Conservation (phyloP, 2,113 vertebrate genomes). For the Podiceps cristatus region DNA sequence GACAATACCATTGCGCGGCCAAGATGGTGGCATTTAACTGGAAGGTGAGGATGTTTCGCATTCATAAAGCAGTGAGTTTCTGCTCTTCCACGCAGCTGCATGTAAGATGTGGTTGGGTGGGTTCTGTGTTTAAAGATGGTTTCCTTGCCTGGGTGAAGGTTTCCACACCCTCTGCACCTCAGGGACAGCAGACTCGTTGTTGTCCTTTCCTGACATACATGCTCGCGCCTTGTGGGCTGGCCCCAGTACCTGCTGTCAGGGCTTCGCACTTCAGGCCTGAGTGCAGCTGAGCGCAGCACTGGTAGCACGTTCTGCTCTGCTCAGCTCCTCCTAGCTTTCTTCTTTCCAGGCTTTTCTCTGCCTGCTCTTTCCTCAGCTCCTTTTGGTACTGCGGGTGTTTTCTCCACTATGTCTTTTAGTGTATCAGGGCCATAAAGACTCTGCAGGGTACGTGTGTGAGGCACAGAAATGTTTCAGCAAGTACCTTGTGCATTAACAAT, state of each 20-base stretch:
- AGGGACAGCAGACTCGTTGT: not conserved
- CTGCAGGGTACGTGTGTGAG: not conserved
- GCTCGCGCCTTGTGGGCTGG: not conserved
- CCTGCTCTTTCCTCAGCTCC: not conserved
- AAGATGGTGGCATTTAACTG: conserved; percentile 68
- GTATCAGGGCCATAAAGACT: not conserved
- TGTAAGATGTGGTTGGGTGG: not conserved
- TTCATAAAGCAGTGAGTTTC: not conserved
- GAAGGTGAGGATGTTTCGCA: conserved; percentile 44
- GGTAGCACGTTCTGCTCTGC: not conserved
- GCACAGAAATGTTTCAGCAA: not conserved
- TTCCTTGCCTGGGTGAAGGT: not conserved
- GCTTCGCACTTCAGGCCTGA: not conserved
- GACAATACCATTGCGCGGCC: not conserved
- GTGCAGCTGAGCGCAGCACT: rapidly evolving
- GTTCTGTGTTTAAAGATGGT: not conserved
- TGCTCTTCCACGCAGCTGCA: not conserved
- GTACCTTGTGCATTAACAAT: not conserved
- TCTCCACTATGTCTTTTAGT: not conserved
- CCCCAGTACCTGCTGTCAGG: not conserved
- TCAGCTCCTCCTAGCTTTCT: not conserved
- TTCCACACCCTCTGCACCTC: not conserved
- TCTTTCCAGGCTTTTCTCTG: not conserved
- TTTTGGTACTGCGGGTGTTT: not conserved
- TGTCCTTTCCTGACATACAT: not conserved